Conservation (phyloP, 2,113 vertebrate species). For the Festucalex cinctus region DNA sequence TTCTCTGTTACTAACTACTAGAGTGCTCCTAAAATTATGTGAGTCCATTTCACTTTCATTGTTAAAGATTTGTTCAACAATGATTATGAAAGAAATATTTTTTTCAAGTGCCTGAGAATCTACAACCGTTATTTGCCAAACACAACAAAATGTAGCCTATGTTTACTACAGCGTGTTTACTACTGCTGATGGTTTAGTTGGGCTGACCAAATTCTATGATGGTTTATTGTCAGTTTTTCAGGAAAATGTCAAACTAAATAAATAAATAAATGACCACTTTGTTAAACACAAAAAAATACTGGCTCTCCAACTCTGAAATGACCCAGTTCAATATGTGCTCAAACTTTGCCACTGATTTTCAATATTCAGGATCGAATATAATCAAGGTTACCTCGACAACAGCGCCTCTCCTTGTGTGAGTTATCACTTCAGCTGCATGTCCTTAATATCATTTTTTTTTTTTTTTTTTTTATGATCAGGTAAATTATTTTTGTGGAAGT, state of each 20-base stretch:
- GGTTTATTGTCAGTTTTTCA: neutral
- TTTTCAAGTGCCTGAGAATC: too few species aligned
- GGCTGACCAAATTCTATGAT: too few species aligned
- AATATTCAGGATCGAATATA: neutral
- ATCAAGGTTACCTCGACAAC: neutral
- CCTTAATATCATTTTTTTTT: conserved; percentile 1
- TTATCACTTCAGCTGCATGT: neutral
- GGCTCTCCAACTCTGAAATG: neutral
- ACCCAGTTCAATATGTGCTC: neutral
- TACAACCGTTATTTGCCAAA: too few species aligned
- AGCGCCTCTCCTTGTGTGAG: neutral
- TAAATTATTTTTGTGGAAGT: conserved; percentile 1
- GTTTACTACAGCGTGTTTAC: too few species aligned
- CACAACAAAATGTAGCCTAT: too few species aligned
- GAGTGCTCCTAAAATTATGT: too few species aligned
- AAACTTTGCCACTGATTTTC: neutral
- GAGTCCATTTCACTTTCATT: too few species aligned
- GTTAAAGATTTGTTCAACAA: too few species aligned
- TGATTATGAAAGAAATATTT: too few species aligned
- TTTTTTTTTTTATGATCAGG: conserved; percentile 15
- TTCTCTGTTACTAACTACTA: too few species aligned
- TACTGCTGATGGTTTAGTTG: too few species aligned
- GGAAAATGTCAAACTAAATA: neutral
- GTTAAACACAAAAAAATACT: neutral
- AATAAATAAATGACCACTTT: too few species aligned